Base-by-base conservation (phyloP, 2,113 vertebrate genomes). In the Sisor rabdophorus region DNA sequence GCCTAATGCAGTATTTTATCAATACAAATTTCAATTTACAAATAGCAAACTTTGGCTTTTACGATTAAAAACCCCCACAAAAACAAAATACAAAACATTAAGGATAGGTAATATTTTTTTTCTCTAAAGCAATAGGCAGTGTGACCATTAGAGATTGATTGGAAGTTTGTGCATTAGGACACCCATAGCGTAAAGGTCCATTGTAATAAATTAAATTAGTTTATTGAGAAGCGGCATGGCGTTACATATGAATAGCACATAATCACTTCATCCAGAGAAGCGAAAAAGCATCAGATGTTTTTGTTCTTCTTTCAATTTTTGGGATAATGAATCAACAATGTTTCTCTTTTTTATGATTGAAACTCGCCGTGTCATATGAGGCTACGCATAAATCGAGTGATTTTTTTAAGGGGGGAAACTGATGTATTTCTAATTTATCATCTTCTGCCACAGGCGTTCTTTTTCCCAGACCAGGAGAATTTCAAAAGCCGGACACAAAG, bases 391-490 rank as follows among this genome's bases (percentile, higher is more conserved):
- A 80, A 71, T 70, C 58, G 84, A 84, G 86, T 89, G 89, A 89
- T 89, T 89, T 10, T 90, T 73, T 69, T 69, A 69, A n/a, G n/a
- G 48, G 67, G 85, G 82, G 78, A 82, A 90, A 89, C 54, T 73
- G 75, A 90, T 89, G 89, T 91, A 88, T 87, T 89, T 91, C 88
- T 89, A 91, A 91, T 92, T 91, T 89, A 91, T 91, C 89, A 89
- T 91, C 89, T 90, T 89, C 89, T 82, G 87, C 85, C 88, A n/a
- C 77, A 88, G 89, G 90, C 91, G 82, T 84, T 90, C 87, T 87
- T 89, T 88, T 69, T 91, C 89, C 87, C 88, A 89, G 90, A 91
- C 90, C 53, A 88, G 79, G 89, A 89, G 89, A 89, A 87, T 91
- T 91, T 91, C 86, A 89, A 90, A 91, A 90, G 89, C 85, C 36